Evolutionary conservation across 2,797 vertebrate genomes (phyloP).

Genomic region (Phylloscopus collybita): DNA sequence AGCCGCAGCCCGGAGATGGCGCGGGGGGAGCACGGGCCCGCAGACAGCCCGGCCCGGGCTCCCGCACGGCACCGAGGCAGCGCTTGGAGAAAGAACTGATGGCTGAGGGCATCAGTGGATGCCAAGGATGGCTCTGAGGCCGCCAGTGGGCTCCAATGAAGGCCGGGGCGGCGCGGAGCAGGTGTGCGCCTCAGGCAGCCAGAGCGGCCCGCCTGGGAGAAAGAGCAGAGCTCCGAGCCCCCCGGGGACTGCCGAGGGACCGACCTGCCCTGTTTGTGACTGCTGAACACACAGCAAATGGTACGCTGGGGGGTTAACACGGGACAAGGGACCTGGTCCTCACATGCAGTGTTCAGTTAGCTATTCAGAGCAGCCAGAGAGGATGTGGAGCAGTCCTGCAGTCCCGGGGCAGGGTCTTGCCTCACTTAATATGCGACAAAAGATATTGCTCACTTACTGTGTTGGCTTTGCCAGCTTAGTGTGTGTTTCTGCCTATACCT

Average conservation of each 20-base stretch:
- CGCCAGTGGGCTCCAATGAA: neutral
- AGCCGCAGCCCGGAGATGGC: neutral
- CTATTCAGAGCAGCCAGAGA: neutral
- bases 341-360: neutral
- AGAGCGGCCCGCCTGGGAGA: neutral
- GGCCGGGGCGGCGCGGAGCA: rapidly evolving
- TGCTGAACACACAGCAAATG: neutral
- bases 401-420: neutral
- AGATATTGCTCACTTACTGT: neutral
- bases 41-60: neutral
- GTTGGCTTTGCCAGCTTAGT: neutral
- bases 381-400: rapidly evolving
- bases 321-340: neutral
- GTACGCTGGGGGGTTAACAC: rapidly evolving
- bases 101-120: neutral
- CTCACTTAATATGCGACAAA: neutral
- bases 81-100: neutral
- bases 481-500: neutral
- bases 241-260: rapidly evolving
- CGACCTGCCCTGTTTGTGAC: neutral
- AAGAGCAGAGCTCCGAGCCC: neutral
- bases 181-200: too few species aligned
- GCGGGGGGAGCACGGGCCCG: neutral
- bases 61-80: neutral
- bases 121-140: neutral